Percentiles rank a stretch among this genome's conserved stretches.
These are phyloP conservation scores for Spea bombifrons DNA, from an alignment of 2,113 vertebrate species.

Conservation along the genomic window DNA sequence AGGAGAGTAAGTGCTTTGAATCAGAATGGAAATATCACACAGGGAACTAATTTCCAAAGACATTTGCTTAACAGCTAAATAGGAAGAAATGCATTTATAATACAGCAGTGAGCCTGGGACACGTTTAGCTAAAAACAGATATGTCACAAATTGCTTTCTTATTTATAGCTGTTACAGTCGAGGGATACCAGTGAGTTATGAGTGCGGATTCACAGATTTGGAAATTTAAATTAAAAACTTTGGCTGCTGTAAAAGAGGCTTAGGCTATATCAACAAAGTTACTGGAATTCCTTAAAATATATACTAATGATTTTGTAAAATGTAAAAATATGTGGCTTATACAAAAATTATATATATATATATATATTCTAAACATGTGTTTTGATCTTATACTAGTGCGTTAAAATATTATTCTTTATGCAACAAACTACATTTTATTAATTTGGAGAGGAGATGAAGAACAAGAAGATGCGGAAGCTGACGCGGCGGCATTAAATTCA, in stretches of 20 bases:
- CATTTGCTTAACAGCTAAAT: constrained; percentile 45
- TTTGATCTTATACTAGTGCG: too few relatives aligned
- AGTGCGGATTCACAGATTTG: neutral
- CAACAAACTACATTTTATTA: too few relatives aligned
- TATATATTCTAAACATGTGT: too few relatives aligned
- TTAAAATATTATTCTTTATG: too few relatives aligned
- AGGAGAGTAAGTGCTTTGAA: constrained; percentile 35
- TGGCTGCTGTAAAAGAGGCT: neutral
- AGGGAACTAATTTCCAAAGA: constrained; percentile 42
- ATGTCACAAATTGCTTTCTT: constrained; percentile 34
- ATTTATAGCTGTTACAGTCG: constrained; percentile 25
- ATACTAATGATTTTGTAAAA: neutral
- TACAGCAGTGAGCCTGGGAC: constrained; percentile 18
- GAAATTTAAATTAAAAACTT: constrained; percentile 1
- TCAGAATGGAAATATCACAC: constrained; percentile 18
- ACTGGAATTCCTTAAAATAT: neutral
- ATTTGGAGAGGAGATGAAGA: too few relatives aligned
- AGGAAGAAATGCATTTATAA: constrained; percentile 42
- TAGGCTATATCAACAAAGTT: neutral
- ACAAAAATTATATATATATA: too few relatives aligned
- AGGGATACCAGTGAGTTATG: constrained; percentile 9
- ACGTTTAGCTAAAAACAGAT: constrained; percentile 16
- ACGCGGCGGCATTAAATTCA: too few relatives aligned
- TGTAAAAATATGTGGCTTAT: neutral
- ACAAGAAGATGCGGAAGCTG: too few relatives aligned